Percentiles rank a stretch among this genome's conserved stretches.
phyloP scores from a whole-genome alignment of 1,140 invertebrate genomes.

The Xylocopa sonorina region DNA sequence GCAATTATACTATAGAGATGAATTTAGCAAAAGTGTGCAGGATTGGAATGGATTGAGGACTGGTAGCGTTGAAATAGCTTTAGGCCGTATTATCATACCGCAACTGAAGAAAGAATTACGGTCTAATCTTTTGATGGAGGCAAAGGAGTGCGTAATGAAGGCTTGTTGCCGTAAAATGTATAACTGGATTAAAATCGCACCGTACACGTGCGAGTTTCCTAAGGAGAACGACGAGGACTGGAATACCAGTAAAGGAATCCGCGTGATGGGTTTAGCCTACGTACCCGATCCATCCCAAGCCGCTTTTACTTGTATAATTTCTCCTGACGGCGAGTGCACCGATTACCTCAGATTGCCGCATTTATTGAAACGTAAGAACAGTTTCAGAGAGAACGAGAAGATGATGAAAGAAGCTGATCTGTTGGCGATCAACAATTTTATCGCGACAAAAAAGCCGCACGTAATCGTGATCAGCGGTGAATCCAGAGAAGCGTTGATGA shows the following conservation, averaged over 20 bases:
- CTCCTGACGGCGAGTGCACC: constrained; percentile 93
- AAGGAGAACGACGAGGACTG: constrained; percentile 96
- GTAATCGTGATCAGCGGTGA: constrained; percentile 95
- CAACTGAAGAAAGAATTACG: constrained; percentile 94
- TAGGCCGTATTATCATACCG: constrained; percentile 94
- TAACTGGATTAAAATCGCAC: constrained; percentile 95
- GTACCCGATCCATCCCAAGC: constrained; percentile 93
- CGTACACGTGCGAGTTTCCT: constrained; percentile 90
- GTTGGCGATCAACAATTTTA: constrained; percentile 91
- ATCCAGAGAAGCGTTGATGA: constrained; percentile 92
- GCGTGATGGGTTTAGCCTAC: constrained; percentile 94
- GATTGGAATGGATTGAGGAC: constrained; percentile 97
- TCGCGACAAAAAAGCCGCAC: constrained; percentile 95
- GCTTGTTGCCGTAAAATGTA: constrained; percentile 92
- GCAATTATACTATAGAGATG: constrained; percentile 95
- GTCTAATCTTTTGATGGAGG: constrained; percentile 90
- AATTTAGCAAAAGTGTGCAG: constrained; percentile 97
- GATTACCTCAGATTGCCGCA: constrained; percentile 95
- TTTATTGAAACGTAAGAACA: constrained; percentile 91
- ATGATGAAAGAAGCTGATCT: constrained; percentile 91
- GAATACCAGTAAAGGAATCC: constrained; percentile 92
- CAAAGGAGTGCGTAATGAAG: constrained; percentile 94
- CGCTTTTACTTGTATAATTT: constrained; percentile 93
- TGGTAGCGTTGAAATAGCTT: constrained; percentile 93
- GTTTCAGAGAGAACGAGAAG: constrained; percentile 88